Evolutionary conservation across 2,797 vertebrate species (phyloP).

Genomic region (Gallinago nigripennis): DNA sequence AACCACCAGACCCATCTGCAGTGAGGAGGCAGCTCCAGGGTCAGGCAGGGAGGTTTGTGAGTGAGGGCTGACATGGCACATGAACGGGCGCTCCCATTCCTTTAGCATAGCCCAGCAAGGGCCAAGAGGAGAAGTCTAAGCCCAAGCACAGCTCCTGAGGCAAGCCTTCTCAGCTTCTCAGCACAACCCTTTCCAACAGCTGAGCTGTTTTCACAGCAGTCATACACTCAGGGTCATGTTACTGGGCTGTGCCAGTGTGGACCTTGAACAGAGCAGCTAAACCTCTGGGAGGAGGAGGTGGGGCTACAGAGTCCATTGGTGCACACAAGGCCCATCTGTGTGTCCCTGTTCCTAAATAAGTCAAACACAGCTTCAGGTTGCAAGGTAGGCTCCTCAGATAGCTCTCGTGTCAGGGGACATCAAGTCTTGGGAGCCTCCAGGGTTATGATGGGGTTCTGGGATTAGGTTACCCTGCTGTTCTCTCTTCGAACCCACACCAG

Average conservation of each 20-base stretch:
- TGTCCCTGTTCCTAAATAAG: neutral
- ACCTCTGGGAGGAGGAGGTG: neutral
- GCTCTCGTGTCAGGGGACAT: neutral
- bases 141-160: neutral
- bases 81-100: neutral
- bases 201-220: neutral
- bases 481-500: neutral
- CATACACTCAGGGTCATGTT: too few relatives aligned
- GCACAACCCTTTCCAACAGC: neutral
- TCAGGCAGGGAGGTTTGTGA: neutral
- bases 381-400: neutral
- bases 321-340: rapidly evolving
- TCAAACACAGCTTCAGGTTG: neutral
- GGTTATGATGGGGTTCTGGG: neutral
- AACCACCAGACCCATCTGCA: rapidly evolving
- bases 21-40: neutral
- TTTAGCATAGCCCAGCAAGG: neutral
- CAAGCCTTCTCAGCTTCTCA: neutral
- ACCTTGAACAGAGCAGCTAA: neutral
- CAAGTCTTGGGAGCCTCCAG: neutral
- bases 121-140: neutral
- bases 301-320: neutral
- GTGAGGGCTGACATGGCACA: neutral
- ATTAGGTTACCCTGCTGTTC: neutral
- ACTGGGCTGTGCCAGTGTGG: neutral